phyloP scores from a whole-genome alignment of 2,113 vertebrate species.

The Sapajus apella region DNA sequence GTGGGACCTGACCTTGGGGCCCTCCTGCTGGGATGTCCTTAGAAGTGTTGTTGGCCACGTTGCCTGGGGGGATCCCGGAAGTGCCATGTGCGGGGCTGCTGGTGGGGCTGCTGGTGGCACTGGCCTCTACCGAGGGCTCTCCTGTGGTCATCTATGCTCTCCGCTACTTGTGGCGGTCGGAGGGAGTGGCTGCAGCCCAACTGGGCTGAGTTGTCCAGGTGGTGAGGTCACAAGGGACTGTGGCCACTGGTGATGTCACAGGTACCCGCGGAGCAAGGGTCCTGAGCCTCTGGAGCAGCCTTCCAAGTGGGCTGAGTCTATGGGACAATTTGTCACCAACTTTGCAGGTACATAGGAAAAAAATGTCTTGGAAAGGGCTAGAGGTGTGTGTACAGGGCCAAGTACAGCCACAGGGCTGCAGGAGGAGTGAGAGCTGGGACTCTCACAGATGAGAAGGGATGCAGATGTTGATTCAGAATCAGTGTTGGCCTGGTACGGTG shows the following conservation, averaged over 20 bases:
- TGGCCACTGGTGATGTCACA: constrained; percentile 63
- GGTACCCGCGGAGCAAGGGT: neutral
- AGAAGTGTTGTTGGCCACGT: neutral
- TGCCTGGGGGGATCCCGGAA: neutral
- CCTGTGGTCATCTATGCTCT: constrained; percentile 59
- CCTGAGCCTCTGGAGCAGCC: neutral
- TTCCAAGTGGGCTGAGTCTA: neutral
- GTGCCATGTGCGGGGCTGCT: neutral
- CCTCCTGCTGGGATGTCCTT: neutral
- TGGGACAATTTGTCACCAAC: neutral
- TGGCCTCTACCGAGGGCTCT: neutral
- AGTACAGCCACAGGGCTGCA: neutral
- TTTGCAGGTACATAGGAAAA: neutral
- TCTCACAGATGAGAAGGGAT: neutral
- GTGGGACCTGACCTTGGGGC: neutral
- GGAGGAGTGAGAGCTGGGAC: neutral
- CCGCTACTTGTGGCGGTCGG: constrained; percentile 3
- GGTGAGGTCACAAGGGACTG: constrained; percentile 68
- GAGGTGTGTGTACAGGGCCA: neutral
- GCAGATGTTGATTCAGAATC: neutral
- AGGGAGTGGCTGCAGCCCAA: neutral
- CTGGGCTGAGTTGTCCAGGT: neutral
- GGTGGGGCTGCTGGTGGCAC: neutral
- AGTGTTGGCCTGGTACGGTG: too few species aligned
- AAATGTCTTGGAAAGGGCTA: neutral